Percentiles rank a stretch among this genome's conserved stretches.
These are phyloP conservation scores for Abramis brama DNA, from an alignment of 2,113 vertebrate species.

Conservation along the genomic window DNA sequence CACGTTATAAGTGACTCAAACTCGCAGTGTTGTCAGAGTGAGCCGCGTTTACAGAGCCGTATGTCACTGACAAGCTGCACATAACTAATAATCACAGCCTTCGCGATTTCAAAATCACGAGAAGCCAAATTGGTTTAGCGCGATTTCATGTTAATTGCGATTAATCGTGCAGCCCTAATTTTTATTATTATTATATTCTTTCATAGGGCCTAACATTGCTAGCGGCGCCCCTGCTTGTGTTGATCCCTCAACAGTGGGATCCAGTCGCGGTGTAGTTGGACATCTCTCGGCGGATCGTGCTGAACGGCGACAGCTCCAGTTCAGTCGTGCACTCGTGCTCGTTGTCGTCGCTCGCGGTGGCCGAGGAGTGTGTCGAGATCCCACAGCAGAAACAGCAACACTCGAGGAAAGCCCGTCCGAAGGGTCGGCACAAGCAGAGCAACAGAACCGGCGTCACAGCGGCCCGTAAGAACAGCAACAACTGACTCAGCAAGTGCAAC, in stretches of 20 bases:
- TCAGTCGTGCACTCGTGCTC: slow-evolving; percentile 97
- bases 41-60: too few species aligned
- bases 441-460: slow-evolving; percentile 94
- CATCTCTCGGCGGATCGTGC: slow-evolving; percentile 93
- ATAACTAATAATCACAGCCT: too few species aligned
- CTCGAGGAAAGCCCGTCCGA: slow-evolving; percentile 93
- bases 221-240: too few species aligned
- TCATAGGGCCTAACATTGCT: too few species aligned
- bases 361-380: slow-evolving; percentile 81
- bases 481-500: slow-evolving; percentile 92
- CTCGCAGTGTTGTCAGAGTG: too few species aligned
- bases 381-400: slow-evolving; percentile 96
- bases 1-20: too few species aligned
- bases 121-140: too few species aligned
- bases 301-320: slow-evolving; percentile 96
- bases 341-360: slow-evolving; percentile 92
- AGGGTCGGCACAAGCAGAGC: slow-evolving; percentile 93
- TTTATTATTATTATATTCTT: too few species aligned
- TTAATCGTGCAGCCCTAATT: too few species aligned
- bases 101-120: too few species aligned
- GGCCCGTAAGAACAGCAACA: slow-evolving; percentile 94
- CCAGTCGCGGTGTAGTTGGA: slow-evolving; percentile 93
- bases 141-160: too few species aligned
- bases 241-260: slow-evolving; percentile 84
- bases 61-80: too few species aligned